Conservation (phyloP, 2,888 invertebrate genomes). For the Yponomeuta sedellus region DNA sequence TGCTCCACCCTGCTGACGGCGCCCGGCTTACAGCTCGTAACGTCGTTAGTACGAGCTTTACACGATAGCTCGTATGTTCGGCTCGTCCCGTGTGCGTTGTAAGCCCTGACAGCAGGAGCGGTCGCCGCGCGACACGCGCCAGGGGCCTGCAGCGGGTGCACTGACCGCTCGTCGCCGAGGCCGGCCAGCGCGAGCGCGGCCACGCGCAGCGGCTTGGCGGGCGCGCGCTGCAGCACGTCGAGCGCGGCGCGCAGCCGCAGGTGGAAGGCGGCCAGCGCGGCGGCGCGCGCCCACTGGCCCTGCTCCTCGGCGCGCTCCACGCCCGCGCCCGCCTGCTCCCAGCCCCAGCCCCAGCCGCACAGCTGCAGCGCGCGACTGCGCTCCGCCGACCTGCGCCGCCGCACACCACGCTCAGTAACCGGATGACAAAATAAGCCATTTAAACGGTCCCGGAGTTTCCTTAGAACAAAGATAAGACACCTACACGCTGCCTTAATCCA, state of each 20-base stretch:
- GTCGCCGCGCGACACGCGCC: no score
- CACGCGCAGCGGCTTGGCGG: slow-evolving; percentile 56
- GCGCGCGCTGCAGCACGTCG: slow-evolving; percentile 88
- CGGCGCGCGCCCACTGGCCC: slow-evolving; percentile 85
- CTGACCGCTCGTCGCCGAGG: slow-evolving; percentile 81
- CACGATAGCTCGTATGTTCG: no score
- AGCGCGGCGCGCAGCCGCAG: slow-evolving; percentile 89
- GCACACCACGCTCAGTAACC: no score
- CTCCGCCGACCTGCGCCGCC: slow-evolving; percentile 81
- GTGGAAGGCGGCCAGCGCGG: slow-evolving; percentile 94
- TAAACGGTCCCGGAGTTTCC: no score
- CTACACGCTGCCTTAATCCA: slow-evolving; percentile 18
- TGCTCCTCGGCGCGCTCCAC: slow-evolving; percentile 82
- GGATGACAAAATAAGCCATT: no score
- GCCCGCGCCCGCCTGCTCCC: slow-evolving; percentile 74
- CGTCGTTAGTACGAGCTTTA: no score
- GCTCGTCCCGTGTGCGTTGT: no score
- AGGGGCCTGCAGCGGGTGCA: no score
- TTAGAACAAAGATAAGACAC: no score
- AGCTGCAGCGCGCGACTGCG: slow-evolving; percentile 88
- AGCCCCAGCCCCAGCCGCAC: slow-evolving; percentile 93
- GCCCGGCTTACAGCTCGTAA: no score
- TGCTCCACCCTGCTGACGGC: no score
- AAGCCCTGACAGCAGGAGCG: no score
- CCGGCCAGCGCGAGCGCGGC: slow-evolving; percentile 79